phyloP scores from a whole-genome alignment of 2,113 vertebrate genomes.

The Pachyramphus minor region DNA sequence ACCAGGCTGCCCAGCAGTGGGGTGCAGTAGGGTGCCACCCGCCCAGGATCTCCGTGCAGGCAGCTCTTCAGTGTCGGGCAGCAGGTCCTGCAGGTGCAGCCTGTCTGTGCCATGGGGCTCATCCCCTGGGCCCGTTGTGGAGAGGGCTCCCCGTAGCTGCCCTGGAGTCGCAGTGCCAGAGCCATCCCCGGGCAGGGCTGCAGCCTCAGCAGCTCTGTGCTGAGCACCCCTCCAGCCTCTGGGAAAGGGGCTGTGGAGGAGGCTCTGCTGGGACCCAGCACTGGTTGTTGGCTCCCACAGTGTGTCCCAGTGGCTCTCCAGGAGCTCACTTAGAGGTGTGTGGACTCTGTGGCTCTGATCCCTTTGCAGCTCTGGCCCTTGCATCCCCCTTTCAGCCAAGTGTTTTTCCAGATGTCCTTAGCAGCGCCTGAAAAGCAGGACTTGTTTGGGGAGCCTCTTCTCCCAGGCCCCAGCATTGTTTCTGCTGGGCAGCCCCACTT shows the following conservation, averaged over 20 bases:
- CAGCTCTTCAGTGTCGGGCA: fast-evolving
- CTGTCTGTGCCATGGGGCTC: background rate
- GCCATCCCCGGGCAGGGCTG: background rate
- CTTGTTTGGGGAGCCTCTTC: background rate
- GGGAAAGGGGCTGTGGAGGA: background rate
- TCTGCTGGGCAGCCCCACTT: background rate
- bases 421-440: background rate
- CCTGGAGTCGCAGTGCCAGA: background rate
- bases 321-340: background rate
- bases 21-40: background rate
- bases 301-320: fast-evolving
- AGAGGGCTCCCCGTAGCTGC: background rate
- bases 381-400: background rate
- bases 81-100: background rate
- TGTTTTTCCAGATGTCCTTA: background rate
- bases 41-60: background rate
- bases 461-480: background rate
- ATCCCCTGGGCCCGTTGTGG: fast-evolving
- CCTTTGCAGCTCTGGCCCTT: background rate
- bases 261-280: background rate
- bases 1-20: background rate
- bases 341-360: background rate
- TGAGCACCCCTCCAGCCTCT: background rate
- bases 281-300: background rate
- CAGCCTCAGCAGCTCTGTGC: background rate